Evolutionary conservation across 2,888 invertebrate genomes (phyloP).

Genomic region (Eurytoma adleriae): DNA sequence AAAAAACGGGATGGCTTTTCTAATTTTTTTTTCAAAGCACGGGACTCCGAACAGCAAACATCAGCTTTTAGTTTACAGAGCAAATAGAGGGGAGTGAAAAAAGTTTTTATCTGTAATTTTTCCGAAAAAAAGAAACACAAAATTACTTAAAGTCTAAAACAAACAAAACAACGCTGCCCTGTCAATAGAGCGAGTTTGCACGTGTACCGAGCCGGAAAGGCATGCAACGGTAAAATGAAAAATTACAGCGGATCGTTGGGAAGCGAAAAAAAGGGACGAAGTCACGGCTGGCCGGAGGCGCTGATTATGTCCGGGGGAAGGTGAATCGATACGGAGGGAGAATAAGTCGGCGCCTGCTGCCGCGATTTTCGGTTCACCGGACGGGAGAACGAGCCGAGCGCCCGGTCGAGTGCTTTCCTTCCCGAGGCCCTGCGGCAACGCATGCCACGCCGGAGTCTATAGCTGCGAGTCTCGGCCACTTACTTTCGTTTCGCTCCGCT

Average conservation of each 20-base stretch:
- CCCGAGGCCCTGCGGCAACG: neutral
- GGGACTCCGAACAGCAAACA: too few relatives aligned
- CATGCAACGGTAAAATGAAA: too few relatives aligned
- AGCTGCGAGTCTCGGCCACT: neutral
- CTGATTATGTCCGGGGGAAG: constrained; percentile 15
- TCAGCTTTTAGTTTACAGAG: too few relatives aligned
- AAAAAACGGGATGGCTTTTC: too few relatives aligned
- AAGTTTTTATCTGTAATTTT: too few relatives aligned
- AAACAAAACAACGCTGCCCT: too few relatives aligned
- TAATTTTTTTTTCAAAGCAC: too few relatives aligned
- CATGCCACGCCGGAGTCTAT: neutral
- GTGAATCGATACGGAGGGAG: constrained; percentile 20
- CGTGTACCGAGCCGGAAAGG: neutral
- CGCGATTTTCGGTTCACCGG: constrained; percentile 20
- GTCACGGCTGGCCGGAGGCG: neutral
- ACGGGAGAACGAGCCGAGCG: neutral
- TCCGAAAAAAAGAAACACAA: too few relatives aligned
- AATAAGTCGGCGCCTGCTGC: neutral
- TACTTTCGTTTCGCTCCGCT: constrained; percentile 11
- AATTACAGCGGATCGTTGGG: neutral
- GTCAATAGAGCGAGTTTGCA: too few relatives aligned
- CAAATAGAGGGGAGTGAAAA: too few relatives aligned
- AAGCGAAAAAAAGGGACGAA: neutral
- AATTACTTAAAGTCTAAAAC: too few relatives aligned
- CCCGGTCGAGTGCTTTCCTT: neutral